These are phyloP conservation scores for Pyrocoelia pectoralis DNA, from an alignment of 2,888 invertebrate species.

Conservation along the genomic window DNA sequence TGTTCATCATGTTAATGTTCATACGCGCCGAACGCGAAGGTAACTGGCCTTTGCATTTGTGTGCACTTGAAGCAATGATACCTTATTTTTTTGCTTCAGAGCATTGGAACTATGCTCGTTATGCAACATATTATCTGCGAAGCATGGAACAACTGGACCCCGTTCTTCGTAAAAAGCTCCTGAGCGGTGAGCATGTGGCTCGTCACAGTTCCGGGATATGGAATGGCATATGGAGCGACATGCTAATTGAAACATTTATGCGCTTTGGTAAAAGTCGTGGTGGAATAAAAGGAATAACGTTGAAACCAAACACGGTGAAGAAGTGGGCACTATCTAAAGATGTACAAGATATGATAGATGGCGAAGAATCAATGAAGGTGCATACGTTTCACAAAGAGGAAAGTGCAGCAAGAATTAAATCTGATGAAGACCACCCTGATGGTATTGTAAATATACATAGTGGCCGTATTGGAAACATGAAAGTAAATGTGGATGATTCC, in stretches of 20 bases:
- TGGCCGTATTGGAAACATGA: conserved; percentile 2
- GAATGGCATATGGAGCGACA: conserved; percentile 2
- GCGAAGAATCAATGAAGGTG: conserved; percentile 2
- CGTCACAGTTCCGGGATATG: conserved; percentile 5
- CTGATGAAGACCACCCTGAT: no score
- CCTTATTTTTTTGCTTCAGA: not conserved
- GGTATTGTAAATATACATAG: no score
- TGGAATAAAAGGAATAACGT: conserved; percentile 2
- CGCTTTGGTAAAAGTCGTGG: conserved; percentile 7
- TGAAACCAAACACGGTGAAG: not conserved
- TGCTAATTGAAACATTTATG: conserved; percentile 12
- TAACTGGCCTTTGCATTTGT: conserved; percentile 12
- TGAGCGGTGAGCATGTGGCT: conserved; percentile 8
- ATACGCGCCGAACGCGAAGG: conserved; percentile 5
- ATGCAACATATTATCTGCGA: conserved; percentile 4
- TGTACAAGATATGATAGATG: not conserved
- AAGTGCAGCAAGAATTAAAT: no score
- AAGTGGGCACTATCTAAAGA: not conserved
- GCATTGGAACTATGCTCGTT: conserved; percentile 6
- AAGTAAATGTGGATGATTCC: conserved; percentile 7
- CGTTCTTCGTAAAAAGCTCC: not conserved
- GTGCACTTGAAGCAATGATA: conserved; percentile 3
- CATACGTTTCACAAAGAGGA: no score
- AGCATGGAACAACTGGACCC: conserved; percentile 1
- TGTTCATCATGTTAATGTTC: conserved; percentile 7